Base-by-base conservation (phyloP, 2,888 invertebrate genomes). In the Argyresthia goedartella region DNA sequence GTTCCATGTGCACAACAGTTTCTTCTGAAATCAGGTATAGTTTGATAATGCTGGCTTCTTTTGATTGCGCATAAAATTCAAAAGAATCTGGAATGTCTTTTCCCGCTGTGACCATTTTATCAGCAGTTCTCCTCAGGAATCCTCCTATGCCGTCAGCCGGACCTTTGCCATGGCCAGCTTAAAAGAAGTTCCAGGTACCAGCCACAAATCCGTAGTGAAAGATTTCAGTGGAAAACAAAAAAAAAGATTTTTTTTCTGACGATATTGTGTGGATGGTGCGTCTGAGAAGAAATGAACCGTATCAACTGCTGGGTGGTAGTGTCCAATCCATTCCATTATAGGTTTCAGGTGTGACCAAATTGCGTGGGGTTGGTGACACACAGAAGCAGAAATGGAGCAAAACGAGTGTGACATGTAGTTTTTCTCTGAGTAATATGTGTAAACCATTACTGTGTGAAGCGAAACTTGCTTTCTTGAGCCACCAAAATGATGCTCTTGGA, bases 341-440 rank as follows among this genome's bases (percentile, higher is more conserved):
- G 53, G 53, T 1, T 34, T 11, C n/a, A 53, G 42, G 47, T 53
- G 53, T n/a, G 50, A 50, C 53, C 53, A 53, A n/a, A 53, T 50
- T 6, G 53, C 45, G 7, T 8, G 15, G 10, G 52, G 52, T 7
- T 39, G 10, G 14, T 52, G 52, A n/a, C 11, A 10, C 4, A 44
- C 43, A 14, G n/a, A 44, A 6, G 25, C 13, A n/a, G 50, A 51
- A 6, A 51, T 8, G 7, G 43, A 14, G 10, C 44, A 43, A 36
- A 44, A 51, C 6, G 50, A 51, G 34, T 43, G 16, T 10, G 15
- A 4, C 10, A 41, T 51, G 9, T 35, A 9, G 13, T 7, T n/a
- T 35, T 35, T 25, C 6, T 25, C 3, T 2, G 2, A 4, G 25
- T 25, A 2, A 6, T 4, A 25, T 10, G 34, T 49, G 14, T 51